Evolutionary conservation across 2,888 invertebrate species (phyloP), one percentile per base, ranked within the genome.

Genomic region (Sesia apiformis): DNA sequence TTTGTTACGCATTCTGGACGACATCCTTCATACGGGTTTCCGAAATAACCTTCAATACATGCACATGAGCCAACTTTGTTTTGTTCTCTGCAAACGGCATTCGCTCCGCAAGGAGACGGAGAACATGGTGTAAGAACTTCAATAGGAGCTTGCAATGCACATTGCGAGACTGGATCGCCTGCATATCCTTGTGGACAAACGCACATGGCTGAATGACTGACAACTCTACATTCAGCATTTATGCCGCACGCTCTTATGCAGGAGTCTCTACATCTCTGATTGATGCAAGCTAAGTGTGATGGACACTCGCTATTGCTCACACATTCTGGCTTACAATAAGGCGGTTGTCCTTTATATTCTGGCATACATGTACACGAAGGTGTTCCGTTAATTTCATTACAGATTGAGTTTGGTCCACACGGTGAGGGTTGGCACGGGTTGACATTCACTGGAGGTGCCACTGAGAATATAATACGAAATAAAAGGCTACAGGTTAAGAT

Each of bases 261-360:
- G 4, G 95, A 95, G 72, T 93, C 93, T 74, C 90, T 91, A 74
- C 95, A 95, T 84, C 93, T 94, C 65, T 93, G 91, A 69, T 93
- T 93, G 4, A 94, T 88, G 71, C 95, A 95, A 55, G 95, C 94
- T 63, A 94, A 84, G 61, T 92, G 91, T 63, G 90, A 90, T 3
- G 91, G 74, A 69, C 95, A 96, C 80, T 96, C 95, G 54, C 92
- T 92, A 69, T 94, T 95, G 63, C 93, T 93, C 46, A 94, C 89
- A 78, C 96, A 96, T 83, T 96, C 96, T 1, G 95, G 95, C 61
- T 93, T 91, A 67, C 95, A 96, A 65, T 94, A 93, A 1, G 95
- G 95, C 51, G 96, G 95, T 55, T 92, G 87, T 53, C 95, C 95
- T 56, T 90, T 90, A 65, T 91, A 94, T 66, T 92, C 92, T 49